Evolutionary conservation across 2,888 invertebrate species (phyloP).

Genomic region (Lamellibrachia satsuma): DNA sequence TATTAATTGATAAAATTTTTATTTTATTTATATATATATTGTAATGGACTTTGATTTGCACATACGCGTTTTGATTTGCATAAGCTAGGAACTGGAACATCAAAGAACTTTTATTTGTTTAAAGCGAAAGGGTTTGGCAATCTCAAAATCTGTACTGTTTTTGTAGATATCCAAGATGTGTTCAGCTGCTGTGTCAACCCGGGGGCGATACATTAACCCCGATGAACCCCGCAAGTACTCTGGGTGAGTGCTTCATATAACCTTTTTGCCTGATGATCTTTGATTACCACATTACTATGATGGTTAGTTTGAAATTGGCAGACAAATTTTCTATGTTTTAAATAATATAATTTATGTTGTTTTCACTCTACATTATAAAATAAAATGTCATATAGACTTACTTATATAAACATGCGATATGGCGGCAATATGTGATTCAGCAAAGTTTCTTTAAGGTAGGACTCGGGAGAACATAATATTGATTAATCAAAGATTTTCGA

Average conservation of each 20-base stretch:
- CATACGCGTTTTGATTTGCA: no score
- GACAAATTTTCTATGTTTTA: background rate
- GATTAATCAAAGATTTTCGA: background rate
- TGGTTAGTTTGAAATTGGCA: background rate
- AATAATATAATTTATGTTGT: background rate
- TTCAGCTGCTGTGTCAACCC: conserved; percentile 72
- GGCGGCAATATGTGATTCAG: background rate
- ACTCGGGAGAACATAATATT: background rate
- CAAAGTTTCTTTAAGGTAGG: background rate
- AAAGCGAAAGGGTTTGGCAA: background rate
- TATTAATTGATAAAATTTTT: no score
- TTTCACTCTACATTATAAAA: background rate
- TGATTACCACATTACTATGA: background rate
- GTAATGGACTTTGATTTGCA: no score
- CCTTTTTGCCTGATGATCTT: background rate
- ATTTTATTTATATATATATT: no score
- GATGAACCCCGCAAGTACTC: conserved; percentile 67
- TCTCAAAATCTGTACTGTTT: conserved; percentile 18
- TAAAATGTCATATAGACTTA: background rate
- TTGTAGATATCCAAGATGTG: conserved; percentile 63
- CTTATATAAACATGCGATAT: background rate
- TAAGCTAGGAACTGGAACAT: no score
- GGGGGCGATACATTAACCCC: conserved; percentile 70
- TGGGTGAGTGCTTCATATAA: conserved; percentile 46
- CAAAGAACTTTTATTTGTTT: no score